Evolutionary conservation across 2,888 invertebrate species (phyloP), one percentile per base, ranked within the genome.

Genomic region (Hyposoter dolosus): DNA sequence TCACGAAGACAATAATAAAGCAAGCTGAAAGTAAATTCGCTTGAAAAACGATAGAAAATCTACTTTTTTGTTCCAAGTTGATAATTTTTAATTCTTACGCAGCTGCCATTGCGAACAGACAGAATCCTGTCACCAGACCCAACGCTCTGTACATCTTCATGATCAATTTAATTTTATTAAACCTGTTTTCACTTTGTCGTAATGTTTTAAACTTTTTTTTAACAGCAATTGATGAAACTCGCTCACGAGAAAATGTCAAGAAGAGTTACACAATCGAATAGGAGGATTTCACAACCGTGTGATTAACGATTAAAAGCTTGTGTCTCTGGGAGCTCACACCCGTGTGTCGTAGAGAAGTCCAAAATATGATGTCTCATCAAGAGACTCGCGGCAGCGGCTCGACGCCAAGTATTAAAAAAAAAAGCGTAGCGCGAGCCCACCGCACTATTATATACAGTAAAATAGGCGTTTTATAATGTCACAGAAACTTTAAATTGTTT

Each of bases 1-100:
- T 68, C 50, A 50, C 9, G 23, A 69, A 82, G 23, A 82, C 17
- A 82, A 74, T 68, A 82, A 82, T 82, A 85, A 68, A 74, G 40
- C 7, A 72, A 45, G 40, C 80, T 84, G 81, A 56, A 78, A 77
- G 3, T 7, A 69, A 72, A 50, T 79, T 45, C 50, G 12, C 50
- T 19, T 68, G 0, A 50, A 17, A 63, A 23, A 69, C 23, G 3
- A 47, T 23, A 50, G 23, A 53, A 9, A 28, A 28, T 12, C 5
- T 45, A 15, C 17, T n/a, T 43, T 15, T 63, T 19, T 35, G 4
- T 35, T 40, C 3, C n/a, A 56, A 35, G 9, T 32, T 19, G 47
- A 47, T n/a, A 6, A 72, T 50, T 12, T 28, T 2, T 43, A 6
- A 19, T 66, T 74, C 84, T 84, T 71, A 84, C 84, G 19, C 77